phyloP scores from a whole-genome alignment of 92 coral and sea anemone species.

The Micromussa lordhowensis region DNA sequence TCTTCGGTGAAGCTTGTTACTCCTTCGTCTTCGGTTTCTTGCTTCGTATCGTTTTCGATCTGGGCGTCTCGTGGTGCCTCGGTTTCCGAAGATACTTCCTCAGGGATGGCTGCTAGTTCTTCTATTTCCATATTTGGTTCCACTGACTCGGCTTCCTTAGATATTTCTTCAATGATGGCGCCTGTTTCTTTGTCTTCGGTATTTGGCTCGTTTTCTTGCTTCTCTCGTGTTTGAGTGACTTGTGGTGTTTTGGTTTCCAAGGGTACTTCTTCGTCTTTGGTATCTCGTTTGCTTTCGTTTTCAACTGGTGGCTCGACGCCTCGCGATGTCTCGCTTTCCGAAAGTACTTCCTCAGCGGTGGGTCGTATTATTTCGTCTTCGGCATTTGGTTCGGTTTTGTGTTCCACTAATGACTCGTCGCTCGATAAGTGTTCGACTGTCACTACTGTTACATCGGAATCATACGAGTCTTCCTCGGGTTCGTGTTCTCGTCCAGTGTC shows the following conservation, averaged over 20 bases:
- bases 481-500: neutral
- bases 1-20: neutral
- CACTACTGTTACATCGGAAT: constrained; percentile 33
- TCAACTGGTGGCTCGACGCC: neutral
- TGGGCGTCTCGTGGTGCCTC: neutral
- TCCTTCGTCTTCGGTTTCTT: neutral
- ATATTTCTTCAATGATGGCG: neutral
- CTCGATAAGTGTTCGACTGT: neutral
- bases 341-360: neutral
- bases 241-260: neutral
- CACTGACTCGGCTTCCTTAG: neutral
- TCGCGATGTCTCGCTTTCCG: neutral
- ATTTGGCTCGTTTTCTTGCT: neutral
- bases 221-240: neutral
- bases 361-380: neutral
- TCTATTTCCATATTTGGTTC: neutral
- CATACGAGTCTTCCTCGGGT: constrained; percentile 19
- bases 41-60: neutral
- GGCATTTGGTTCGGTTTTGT: neutral
- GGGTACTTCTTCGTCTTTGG: neutral
- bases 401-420: neutral
- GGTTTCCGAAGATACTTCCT: neutral
- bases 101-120: neutral
- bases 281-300: neutral
- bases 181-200: neutral